These are phyloP conservation scores for Mythimna loreyi DNA, from an alignment of 2,888 invertebrate genomes.

Conservation along the genomic window DNA sequence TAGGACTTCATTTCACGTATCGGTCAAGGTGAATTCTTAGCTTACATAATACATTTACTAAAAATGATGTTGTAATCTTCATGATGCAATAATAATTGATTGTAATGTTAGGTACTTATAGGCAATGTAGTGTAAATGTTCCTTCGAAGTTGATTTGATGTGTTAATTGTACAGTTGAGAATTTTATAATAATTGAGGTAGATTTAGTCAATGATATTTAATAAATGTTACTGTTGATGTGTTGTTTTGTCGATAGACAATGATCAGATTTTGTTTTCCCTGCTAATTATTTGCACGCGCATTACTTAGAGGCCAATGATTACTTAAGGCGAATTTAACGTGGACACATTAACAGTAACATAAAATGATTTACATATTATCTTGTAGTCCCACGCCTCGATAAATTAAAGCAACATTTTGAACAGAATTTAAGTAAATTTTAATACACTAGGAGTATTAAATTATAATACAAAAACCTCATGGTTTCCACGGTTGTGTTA, in stretches of 20 bases:
- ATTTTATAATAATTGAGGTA: constrained; percentile 46
- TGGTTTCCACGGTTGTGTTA: constrained; percentile 75
- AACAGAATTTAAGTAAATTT: constrained; percentile 23
- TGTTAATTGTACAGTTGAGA: constrained; percentile 46
- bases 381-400: constrained; percentile 11
- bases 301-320: constrained; percentile 17
- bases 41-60: constrained; percentile 37
- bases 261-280: constrained; percentile 7
- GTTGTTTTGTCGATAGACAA: neutral
- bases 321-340: constrained; percentile 10
- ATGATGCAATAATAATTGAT: constrained; percentile 64
- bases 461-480: constrained; percentile 63
- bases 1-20: constrained; percentile 13
- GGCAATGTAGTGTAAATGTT: constrained; percentile 53
- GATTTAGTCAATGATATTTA: constrained; percentile 30
- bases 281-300: constrained; percentile 5
- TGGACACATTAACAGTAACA: constrained; percentile 21
- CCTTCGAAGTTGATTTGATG: constrained; percentile 46
- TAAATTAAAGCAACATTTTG: constrained; percentile 24
- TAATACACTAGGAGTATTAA: constrained; percentile 39
- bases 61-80: constrained; percentile 47
- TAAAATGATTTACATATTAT: constrained; percentile 19
- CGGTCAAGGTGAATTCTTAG: constrained; percentile 44
- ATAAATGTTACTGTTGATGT: constrained; percentile 34
- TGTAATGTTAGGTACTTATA: constrained; percentile 41